Base-by-base conservation (phyloP, 2,888 invertebrate species). In the Epiblema foenella region DNA sequence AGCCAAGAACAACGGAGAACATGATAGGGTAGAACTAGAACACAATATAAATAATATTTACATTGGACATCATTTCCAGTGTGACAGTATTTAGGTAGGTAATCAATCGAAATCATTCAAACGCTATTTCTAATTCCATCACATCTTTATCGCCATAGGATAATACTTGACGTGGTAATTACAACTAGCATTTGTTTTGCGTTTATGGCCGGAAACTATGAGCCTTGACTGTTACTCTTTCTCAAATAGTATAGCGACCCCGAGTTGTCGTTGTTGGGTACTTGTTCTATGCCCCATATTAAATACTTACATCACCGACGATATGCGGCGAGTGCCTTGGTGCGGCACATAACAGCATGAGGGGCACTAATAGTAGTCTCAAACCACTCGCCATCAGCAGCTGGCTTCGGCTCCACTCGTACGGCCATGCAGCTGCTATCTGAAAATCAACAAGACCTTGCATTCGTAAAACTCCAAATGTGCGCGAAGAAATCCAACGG, bases 351-450 rank as follows among this genome's bases (percentile, higher is more conserved):
- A 98, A 93, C 75, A 98, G 90, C 83, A 98, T 92, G 63, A 98
- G 88, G 0, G 98, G 98, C 66, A 98, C 97, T 68, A 98, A 88
- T 63, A 97, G 88, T 57, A 97, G 90, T 33, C 98, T 94, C 62
- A 95, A 88, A 4, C 96, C 95, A 5, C 97, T 96, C 78, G 96
- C 95, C 81, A 96, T 94, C 62, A 98, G 94, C 60, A 98, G 90
- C 77, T 97, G 96, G 37, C 95, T 95, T 29, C 96, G 95, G 37
- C 97, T 96, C 98, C 98, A 98, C 76, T 97, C 96, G 85, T 96
- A 96, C 0, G 96, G 96, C 79, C 97, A 95, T 7, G 97, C 96
- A 1, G 97, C 97, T 65, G 98, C 90, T 79, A 97, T 94, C 96
- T 97, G 77, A 17, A 51, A 37, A 29, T 46, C 11, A 8, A 37